Evolutionary conservation across 2,797 vertebrate genomes (phyloP), one percentile per base, ranked within the genome.

Genomic region (Propithecus perrieri): DNA sequence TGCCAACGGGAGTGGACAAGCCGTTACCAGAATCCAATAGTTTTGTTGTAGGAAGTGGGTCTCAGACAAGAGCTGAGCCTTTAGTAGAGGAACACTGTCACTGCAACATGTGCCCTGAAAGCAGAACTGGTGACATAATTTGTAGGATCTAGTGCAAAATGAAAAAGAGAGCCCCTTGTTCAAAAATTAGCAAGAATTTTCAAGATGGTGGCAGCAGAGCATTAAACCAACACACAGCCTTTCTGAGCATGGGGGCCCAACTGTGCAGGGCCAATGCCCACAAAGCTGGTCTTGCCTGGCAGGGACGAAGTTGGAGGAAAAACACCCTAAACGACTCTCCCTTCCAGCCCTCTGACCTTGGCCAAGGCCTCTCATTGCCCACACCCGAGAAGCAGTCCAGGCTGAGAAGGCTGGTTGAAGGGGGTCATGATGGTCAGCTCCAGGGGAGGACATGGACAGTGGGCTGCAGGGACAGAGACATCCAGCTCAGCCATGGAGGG

Each of bases 191-290:
- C 30, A 13, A 35, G 14, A 69, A n/a, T 76, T 69, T 69, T 57
- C 43, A 61, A 63, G n/a, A 35, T 10, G 59, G 43, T 2, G 4
- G 15, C 50, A 12, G 50, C 20, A 72, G 14, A 38, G 5, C 1
- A 11, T 24, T 43, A 53, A 65, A 33, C 3, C n/a, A n/a, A 15
- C 8, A 1, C 5, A 0, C 10, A 30, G 35, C 22, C 38, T 38
- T 57, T 72, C 71, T 74, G 61, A 67, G 41, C 33, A 11, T 0
- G 0, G 55, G 63, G 17, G 5, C 11, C n/a, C 33, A 8, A 3
- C 11, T 22, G 2, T 28, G 4, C 15, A 41, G 41, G 46, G 1
- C 8, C 2, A 41, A 81, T 2, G 30, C 38, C 35, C 2, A 0
- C 24, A 55, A 80, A 71, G 30, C 33, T 67, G 67, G 46, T 13